Evolutionary conservation across 2,888 invertebrate species (phyloP).

Genomic region (Allophyes oxyacanthae): DNA sequence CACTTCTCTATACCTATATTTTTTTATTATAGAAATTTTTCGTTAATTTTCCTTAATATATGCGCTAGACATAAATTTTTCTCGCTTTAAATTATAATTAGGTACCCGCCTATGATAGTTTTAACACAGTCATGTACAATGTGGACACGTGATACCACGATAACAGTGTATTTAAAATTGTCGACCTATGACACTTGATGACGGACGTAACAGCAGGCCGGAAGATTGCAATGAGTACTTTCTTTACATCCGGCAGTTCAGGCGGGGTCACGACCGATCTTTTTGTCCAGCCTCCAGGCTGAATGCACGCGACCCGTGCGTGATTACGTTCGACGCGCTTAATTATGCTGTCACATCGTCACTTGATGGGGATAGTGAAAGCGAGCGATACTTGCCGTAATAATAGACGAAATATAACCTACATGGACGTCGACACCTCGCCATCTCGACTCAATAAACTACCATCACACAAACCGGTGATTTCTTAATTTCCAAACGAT

Average conservation of each 20-base stretch:
- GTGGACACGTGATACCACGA: constrained; percentile 3
- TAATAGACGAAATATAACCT: constrained; percentile 70
- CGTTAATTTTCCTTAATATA: too few relatives aligned
- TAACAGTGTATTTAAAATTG: constrained; percentile 13
- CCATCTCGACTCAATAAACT: constrained; percentile 30
- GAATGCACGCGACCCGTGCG: constrained; percentile 78
- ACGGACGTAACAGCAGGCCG: constrained; percentile 49
- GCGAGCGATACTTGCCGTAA: constrained; percentile 77
- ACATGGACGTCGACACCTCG: constrained; percentile 28
- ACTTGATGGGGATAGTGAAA: constrained; percentile 87
- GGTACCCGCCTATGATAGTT: too few relatives aligned
- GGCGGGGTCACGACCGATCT: constrained; percentile 84
- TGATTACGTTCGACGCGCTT: constrained; percentile 86
- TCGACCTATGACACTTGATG: constrained; percentile 41
- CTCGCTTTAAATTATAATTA: too few relatives aligned
- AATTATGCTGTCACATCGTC: constrained; percentile 88
- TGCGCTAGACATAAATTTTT: too few relatives aligned
- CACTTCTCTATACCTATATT: not conserved
- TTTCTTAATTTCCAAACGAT: constrained; percentile 57
- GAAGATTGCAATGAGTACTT: constrained; percentile 77
- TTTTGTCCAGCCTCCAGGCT: constrained; percentile 76
- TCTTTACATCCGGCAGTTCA: constrained; percentile 86
- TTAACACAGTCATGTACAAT: too few relatives aligned
- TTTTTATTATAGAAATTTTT: not conserved
- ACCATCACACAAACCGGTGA: constrained; percentile 55